Evolutionary conservation across 2,888 invertebrate species (phyloP).

Genomic region (Limnephilus auricula): DNA sequence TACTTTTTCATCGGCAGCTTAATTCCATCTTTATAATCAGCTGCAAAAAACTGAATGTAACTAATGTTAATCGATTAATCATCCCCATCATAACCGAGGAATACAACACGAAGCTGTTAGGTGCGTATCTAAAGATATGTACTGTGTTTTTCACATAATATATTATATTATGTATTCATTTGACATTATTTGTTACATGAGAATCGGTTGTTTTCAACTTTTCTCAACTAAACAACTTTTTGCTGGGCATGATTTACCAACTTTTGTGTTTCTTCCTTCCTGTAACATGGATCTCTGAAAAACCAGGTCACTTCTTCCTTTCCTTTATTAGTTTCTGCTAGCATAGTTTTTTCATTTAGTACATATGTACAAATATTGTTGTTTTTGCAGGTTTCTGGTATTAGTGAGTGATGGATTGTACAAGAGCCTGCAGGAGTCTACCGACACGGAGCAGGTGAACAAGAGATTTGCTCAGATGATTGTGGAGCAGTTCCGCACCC

Average conservation of each 20-base stretch:
- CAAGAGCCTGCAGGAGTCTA: constrained; percentile 88
- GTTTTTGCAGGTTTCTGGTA: constrained; percentile 82
- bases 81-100: not conserved
- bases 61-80: not conserved
- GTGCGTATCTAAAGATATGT: not conserved
- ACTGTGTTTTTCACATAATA: not conserved
- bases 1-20: not conserved
- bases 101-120: not conserved
- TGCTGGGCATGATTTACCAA: not conserved
- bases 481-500: constrained; percentile 88
- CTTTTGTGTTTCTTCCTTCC: not conserved
- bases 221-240: not conserved
- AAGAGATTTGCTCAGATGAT: constrained; percentile 88
- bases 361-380: constrained; percentile 38
- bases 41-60: too few relatives aligned
- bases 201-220: not conserved
- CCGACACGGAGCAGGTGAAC: constrained; percentile 86
- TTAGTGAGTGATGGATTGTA: constrained; percentile 92
- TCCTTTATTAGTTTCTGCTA: not conserved
- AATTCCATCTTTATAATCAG: not conserved
- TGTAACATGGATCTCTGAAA: not conserved
- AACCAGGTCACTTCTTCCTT: not conserved
- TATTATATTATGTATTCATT: not conserved
- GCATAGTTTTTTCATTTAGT: not conserved
- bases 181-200: not conserved